These are phyloP conservation scores for Bombus sibiricus DNA, from an alignment of 1,140 invertebrate species.

Conservation along the genomic window DNA sequence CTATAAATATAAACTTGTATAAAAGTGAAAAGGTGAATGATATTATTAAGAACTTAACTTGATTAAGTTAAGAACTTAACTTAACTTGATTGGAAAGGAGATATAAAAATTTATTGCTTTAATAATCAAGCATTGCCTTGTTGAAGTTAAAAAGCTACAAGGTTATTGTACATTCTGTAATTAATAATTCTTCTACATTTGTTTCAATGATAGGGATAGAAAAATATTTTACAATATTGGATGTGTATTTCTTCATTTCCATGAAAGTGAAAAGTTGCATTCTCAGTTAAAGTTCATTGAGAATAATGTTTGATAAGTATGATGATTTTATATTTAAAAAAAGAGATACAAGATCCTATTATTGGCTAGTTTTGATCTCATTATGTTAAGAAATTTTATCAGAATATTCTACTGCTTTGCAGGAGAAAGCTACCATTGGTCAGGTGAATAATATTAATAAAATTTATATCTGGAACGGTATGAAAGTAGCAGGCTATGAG, in stretches of 20 bases:
- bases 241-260: not conserved
- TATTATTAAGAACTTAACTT: too few species aligned
- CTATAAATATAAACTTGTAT: not conserved
- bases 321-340: not conserved
- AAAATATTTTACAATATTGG: not conserved
- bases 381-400: too few species aligned
- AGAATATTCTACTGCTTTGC: not conserved
- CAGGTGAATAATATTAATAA: not conserved
- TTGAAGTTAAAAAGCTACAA: not conserved
- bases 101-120: not conserved
- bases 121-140: not conserved
- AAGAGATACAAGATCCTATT: not conserved
- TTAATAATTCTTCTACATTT: not conserved
- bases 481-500: not conserved
- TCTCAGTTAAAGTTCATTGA: not conserved
- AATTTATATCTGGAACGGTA: slow-evolving; percentile 1
- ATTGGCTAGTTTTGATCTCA: not conserved
- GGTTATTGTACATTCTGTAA: not conserved
- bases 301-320: not conserved
- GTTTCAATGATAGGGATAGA: not conserved
- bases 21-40: not conserved
- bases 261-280: not conserved
- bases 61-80: too few species aligned
- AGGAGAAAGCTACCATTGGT: not conserved
- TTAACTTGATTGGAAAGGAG: not conserved